These are phyloP conservation scores for Autographa pulchrina DNA, from an alignment of 2,888 invertebrate genomes.

Conservation along the genomic window DNA sequence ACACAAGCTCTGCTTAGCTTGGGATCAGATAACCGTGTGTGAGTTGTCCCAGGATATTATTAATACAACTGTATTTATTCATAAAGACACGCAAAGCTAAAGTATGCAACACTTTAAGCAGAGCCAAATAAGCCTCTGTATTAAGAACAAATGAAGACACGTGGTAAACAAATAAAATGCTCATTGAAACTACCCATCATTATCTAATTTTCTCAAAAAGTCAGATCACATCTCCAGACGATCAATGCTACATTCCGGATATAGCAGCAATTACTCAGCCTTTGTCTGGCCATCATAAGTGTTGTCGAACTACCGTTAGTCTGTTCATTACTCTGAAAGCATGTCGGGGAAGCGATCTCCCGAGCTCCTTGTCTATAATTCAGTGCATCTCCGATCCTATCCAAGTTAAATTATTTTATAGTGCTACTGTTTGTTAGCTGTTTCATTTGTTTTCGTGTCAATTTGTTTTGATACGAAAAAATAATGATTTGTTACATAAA, in stretches of 20 bases:
- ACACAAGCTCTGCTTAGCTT: too few species aligned
- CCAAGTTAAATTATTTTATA: constrained; percentile 63
- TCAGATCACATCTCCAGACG: background rate
- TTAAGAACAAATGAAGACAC: too few species aligned
- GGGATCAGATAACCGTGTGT: too few species aligned
- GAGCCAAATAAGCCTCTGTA: too few species aligned
- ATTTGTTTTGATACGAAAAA: constrained; percentile 11
- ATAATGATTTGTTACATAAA: too few species aligned
- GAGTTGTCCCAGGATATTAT: too few species aligned
- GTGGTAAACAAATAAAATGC: too few species aligned
- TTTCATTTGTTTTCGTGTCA: constrained; percentile 13
- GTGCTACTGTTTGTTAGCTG: constrained; percentile 60
- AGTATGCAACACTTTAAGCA: too few species aligned
- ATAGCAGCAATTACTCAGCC: constrained; percentile 80
- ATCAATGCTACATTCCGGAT: constrained; percentile 57
- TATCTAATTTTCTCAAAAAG: background rate
- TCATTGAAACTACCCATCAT: too few species aligned
- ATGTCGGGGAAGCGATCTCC: constrained; percentile 66
- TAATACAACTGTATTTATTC: too few species aligned
- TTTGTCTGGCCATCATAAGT: constrained; percentile 61
- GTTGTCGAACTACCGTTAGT: constrained; percentile 56
- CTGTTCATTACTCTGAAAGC: constrained; percentile 84
- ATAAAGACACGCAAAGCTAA: too few species aligned
- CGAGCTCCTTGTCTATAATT: constrained; percentile 73
- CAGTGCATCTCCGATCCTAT: constrained; percentile 66